Base-by-base conservation (phyloP, 2,888 invertebrate genomes). In the Macropis europaea region DNA sequence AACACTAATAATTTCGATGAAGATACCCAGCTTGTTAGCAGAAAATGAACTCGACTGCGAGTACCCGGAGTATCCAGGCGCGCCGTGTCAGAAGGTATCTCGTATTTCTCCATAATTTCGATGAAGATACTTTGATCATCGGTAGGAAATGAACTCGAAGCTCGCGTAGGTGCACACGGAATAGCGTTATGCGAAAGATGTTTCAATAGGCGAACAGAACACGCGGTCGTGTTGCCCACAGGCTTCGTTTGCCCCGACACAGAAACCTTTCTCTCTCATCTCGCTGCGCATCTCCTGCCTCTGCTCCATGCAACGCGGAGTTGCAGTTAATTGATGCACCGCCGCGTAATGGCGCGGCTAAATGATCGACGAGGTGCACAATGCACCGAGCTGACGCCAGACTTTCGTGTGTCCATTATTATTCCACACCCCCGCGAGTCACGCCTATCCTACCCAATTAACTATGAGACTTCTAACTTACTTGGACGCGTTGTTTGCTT, bases 241-340 rank as follows among this genome's bases (percentile, higher is more conserved):
- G 70, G 76, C 69, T 69, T 62, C 73, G 73, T 57, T 80, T 79
- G 79, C 81, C 81, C 76, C 83, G 82, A 72, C 82, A 82, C 82
- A 81, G 76, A 83, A 79, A 83, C 78, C 79, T 83, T 81, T 81
- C 81, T 83, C 79, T 72, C 71, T 75, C 61, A 17, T 43, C 48
- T 22, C 32, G 13, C 40, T 7, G 34, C 32, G 60, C 52, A 32
- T 63, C 36, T 56, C 26, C 32, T 15, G 22, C 13, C n/a, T 3
- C 9, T 30, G 24, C 38, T 64, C 54, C 30, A 62, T 47, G 50
- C 38, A 34, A 56, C 45, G 59, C 11, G 34, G 40, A n/a, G n/a
- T n/a, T 52, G 64, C 64, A 42, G 63, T 82, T 82, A 82, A 82
- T 82, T 77, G 83, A 82, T 77, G 83, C 75, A 74, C 77, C 76